A percentile compares a stretch with the other conserved stretches of the same genome.
These are phyloP conservation scores for Catostomus latipinnis DNA, from an alignment of 2,797 vertebrate genomes.

Conservation along the genomic window DNA sequence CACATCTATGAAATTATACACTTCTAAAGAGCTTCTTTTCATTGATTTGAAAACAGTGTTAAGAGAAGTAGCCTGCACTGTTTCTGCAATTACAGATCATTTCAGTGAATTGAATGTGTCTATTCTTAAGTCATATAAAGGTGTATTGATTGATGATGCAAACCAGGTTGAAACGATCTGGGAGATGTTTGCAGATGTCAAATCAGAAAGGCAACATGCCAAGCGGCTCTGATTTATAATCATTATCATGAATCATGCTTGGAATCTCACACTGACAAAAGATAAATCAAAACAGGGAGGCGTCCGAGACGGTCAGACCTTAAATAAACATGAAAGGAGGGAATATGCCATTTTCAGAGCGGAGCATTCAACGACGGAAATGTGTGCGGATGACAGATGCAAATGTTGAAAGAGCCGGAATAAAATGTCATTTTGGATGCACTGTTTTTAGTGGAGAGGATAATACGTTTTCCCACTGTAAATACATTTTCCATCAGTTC, in stretches of 20 bases:
- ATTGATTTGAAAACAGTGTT: not conserved
- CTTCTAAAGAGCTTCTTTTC: not conserved
- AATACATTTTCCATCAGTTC: conserved; percentile 13
- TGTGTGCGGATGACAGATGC: not conserved
- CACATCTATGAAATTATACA: not conserved
- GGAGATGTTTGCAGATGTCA: conserved; percentile 33
- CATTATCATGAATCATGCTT: conserved; percentile 23
- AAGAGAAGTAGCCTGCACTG: not conserved
- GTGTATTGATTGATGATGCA: conserved; percentile 31
- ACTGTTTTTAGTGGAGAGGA: not conserved
- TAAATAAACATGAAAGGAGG: conserved; percentile 30
- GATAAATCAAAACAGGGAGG: conserved; percentile 21
- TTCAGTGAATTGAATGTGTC: conserved; percentile 43
- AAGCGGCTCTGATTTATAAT: conserved; percentile 18
- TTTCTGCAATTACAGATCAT: not conserved
- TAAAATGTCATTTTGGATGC: conserved; percentile 9
- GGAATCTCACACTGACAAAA: conserved; percentile 9
- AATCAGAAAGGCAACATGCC: conserved; percentile 28
- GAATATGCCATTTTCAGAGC: conserved; percentile 1
- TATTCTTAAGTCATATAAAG: conserved; percentile 12
- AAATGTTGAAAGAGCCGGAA: conserved; percentile 29
- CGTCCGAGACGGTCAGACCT: not conserved
- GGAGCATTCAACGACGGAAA: not conserved
- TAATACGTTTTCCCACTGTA: not conserved
- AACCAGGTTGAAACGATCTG: conserved; percentile 19